Conservation (phyloP, 2,797 vertebrate genomes). For the Tenualosa ilisha region DNA sequence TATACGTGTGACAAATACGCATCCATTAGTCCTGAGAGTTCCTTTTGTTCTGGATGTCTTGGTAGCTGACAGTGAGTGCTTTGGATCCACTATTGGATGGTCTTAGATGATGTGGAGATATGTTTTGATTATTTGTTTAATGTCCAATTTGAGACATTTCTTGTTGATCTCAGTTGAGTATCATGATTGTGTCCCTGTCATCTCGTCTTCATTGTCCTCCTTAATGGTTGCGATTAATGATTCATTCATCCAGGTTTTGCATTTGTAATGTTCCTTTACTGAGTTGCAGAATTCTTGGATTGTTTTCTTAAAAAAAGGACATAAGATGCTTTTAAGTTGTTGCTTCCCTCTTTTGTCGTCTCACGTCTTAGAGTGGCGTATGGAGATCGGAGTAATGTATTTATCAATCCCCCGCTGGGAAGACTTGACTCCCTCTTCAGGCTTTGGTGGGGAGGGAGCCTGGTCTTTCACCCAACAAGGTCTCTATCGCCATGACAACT, state of each 20-base stretch:
- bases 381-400: not conserved
- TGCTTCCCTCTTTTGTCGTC: not conserved
- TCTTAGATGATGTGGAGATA: not conserved
- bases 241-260: not conserved
- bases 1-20: not conserved
- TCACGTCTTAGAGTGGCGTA: not conserved
- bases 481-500: constrained; percentile 12
- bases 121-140: no score
- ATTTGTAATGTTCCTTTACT: not conserved
- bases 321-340: not conserved
- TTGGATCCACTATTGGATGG: not conserved
- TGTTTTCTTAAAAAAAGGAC: not conserved
- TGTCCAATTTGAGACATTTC: no score
- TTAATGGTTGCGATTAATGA: not conserved
- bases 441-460: not conserved
- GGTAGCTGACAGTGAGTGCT: not conserved
- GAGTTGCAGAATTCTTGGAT: not conserved
- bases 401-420: not conserved
- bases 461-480: not conserved
- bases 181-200: no score
- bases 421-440: not conserved
- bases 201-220: no score
- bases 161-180: no score
- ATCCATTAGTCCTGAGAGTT: not conserved
- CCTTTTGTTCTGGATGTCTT: not conserved